Conservation (phyloP, 1,140 invertebrate species). For the Neodiprion pinetum region DNA sequence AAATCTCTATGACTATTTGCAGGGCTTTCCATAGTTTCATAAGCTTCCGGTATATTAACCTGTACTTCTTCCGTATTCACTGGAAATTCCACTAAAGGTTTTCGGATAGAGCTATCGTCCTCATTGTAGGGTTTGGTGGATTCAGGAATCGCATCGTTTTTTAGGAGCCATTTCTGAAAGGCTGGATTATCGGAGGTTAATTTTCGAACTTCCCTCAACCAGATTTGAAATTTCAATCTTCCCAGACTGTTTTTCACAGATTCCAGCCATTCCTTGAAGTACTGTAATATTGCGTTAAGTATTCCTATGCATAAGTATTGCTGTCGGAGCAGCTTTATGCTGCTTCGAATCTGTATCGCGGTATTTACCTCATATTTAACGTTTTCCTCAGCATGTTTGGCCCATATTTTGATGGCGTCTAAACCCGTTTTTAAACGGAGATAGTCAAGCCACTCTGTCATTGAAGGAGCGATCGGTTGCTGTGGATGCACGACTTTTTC, state of each 20-base stretch:
- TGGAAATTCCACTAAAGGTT: too few relatives aligned
- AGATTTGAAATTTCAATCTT: constrained; percentile 27
- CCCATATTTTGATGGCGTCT: constrained; percentile 33
- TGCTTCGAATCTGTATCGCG: not conserved
- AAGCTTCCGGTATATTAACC: not conserved
- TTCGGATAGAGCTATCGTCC: not conserved
- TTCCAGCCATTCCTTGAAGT: constrained; percentile 42
- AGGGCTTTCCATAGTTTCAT: not conserved
- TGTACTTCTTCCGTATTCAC: too few relatives aligned
- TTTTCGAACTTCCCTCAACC: constrained; percentile 34
- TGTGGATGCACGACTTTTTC: not conserved
- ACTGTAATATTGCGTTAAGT: constrained; percentile 26
- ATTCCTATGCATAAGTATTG: not conserved
- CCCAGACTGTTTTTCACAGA: constrained; percentile 33
- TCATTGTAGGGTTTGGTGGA: constrained; percentile 8
- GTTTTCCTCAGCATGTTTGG: constrained; percentile 28
- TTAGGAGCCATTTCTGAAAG: constrained; percentile 40
- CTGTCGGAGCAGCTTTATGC: constrained; percentile 12
- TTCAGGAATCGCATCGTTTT: not conserved
- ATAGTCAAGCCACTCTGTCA: constrained; percentile 31
- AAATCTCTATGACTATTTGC: not conserved
- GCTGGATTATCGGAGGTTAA: constrained; percentile 30
- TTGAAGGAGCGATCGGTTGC: not conserved
- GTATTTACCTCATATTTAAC: constrained; percentile 17
- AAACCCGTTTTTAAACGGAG: constrained; percentile 30